Conservation (phyloP, 2,797 vertebrate genomes). For the Danionella dracula region DNA sequence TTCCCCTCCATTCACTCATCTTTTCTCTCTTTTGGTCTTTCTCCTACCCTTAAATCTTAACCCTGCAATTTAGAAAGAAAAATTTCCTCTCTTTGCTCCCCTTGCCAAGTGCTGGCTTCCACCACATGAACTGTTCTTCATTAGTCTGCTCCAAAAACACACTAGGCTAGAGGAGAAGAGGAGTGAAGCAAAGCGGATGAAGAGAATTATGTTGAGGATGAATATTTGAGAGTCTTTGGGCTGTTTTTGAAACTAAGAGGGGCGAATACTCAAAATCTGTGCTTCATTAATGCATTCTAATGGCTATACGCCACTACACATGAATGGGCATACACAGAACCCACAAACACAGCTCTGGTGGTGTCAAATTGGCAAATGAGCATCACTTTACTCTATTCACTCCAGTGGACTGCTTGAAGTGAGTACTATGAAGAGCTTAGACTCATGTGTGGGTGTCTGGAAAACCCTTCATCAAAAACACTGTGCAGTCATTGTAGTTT, state of each 20-base stretch:
- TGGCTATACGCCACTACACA: background rate
- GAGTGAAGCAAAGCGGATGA: constrained; percentile 16
- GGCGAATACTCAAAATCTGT: constrained; percentile 38
- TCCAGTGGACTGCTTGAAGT: background rate
- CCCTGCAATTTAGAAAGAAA: constrained; percentile 36
- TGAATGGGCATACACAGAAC: constrained; percentile 2
- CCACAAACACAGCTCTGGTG: background rate
- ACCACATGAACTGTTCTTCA: constrained; percentile 43
- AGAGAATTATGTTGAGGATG: constrained; percentile 15
- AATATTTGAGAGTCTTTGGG: constrained; percentile 41
- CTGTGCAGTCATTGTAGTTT: background rate
- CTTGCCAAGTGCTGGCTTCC: constrained; percentile 34
- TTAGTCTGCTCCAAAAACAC: constrained; percentile 36
- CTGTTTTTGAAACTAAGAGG: constrained; percentile 22
- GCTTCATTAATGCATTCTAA: constrained; percentile 41
- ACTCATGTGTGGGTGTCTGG: background rate
- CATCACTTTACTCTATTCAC: background rate
- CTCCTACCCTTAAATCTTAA: constrained; percentile 18
- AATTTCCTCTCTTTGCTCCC: constrained; percentile 27
- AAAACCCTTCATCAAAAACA: background rate
- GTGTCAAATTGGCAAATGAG: background rate
- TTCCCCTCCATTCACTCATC: constrained; percentile 20
- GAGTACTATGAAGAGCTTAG: background rate
- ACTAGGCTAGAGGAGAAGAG: constrained; percentile 8
- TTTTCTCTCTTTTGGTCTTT: constrained; percentile 2